phyloP scores from a whole-genome alignment of 2,888 invertebrate species.

The Luffia ferchaultella region DNA sequence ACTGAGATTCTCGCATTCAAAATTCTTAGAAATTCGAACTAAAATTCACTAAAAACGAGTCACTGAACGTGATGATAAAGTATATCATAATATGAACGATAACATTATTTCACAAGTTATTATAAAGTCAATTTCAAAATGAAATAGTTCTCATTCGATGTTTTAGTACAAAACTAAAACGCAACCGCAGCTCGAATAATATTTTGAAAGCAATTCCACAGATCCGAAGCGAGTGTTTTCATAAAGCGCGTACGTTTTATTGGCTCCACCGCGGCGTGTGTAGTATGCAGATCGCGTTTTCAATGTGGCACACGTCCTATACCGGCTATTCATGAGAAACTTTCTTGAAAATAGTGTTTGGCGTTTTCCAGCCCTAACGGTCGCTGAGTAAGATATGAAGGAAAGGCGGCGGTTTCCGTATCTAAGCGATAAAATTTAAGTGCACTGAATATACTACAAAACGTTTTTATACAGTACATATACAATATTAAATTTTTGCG shows the following conservation, averaged over 20 bases:
- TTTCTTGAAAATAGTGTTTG: background rate
- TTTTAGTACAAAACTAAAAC: too few species aligned
- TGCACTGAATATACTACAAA: too few species aligned
- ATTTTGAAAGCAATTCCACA: constrained; percentile 28
- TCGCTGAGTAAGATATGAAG: constrained; percentile 1
- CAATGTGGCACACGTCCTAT: background rate
- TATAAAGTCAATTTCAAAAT: too few species aligned
- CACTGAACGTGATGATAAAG: too few species aligned
- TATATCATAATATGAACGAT: too few species aligned
- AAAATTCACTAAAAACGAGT: too few species aligned
- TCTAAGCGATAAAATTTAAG: background rate
- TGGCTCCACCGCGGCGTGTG: constrained; percentile 15
- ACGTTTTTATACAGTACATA: too few species aligned
- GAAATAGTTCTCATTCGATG: too few species aligned
- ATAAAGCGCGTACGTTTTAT: constrained; percentile 33
- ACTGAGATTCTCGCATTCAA: too few species aligned
- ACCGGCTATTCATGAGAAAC: background rate
- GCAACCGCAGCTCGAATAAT: constrained; percentile 30
- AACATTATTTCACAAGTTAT: too few species aligned
- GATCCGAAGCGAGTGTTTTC: constrained; percentile 29
- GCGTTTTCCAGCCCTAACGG: background rate
- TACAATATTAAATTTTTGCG: too few species aligned
- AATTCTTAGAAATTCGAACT: too few species aligned
- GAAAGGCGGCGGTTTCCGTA: background rate
- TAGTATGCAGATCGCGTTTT: background rate